A percentile compares a stretch with the other conserved stretches of the same genome.
These are phyloP conservation scores for Illadopsis cleaveri DNA, from an alignment of 2,113 vertebrate genomes.

Conservation along the genomic window DNA sequence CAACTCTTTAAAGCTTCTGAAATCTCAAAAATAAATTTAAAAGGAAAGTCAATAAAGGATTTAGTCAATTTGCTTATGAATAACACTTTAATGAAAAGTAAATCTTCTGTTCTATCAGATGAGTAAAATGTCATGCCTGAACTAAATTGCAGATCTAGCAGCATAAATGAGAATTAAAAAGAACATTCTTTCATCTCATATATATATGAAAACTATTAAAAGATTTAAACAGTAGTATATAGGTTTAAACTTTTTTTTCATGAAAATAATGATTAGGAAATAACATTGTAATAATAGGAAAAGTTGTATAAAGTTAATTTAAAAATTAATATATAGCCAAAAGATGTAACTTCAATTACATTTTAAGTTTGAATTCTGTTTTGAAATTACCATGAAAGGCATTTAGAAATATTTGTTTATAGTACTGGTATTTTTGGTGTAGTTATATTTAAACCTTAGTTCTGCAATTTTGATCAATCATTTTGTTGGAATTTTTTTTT, in stretches of 20 bases:
- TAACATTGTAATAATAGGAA: background rate
- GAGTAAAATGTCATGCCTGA: background rate
- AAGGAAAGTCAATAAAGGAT: background rate
- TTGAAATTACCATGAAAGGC: background rate
- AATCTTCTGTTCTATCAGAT: background rate
- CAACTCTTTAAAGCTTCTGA: background rate
- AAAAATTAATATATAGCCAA: background rate
- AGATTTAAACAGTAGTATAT: background rate
- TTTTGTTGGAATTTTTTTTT: accelerated
- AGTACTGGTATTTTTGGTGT: background rate
- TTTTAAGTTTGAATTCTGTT: background rate
- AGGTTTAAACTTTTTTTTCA: background rate
- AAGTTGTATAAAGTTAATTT: background rate
- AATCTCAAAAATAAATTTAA: background rate
- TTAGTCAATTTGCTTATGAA: background rate
- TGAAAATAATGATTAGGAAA: background rate
- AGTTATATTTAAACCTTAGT: background rate
- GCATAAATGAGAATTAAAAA: background rate
- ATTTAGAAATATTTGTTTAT: background rate
- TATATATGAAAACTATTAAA: background rate
- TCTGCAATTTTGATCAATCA: background rate
- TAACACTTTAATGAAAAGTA: background rate
- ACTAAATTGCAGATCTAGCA: background rate
- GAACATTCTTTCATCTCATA: background rate
- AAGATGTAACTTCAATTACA: background rate